phyloP scores from a whole-genome alignment of 2,888 invertebrate genomes.

The Eurytoma californica region DNA sequence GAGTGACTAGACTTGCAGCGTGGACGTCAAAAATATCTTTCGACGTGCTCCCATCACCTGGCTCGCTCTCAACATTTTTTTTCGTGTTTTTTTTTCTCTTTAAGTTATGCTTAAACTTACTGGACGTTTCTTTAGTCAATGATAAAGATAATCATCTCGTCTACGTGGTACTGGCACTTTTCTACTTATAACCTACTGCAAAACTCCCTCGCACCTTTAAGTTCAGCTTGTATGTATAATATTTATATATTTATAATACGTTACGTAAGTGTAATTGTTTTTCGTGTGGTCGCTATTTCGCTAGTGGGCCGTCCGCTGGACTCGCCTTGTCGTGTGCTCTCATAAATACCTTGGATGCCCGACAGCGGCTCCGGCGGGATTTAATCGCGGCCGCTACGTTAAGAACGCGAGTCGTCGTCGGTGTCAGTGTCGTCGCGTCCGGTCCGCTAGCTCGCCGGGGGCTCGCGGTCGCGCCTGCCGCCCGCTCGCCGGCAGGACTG shows the following conservation, averaged over 20 bases:
- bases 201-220: slow-evolving; percentile 10
- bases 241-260: neutral
- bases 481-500: slow-evolving; percentile 56
- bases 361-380: neutral
- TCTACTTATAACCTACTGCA: slow-evolving; percentile 68
- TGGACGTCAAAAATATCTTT: slow-evolving; percentile 66
- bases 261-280: neutral
- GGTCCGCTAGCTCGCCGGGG: no score
- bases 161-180: slow-evolving; percentile 73
- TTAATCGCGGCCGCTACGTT: neutral
- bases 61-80: slow-evolving; percentile 36
- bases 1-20: slow-evolving; percentile 72
- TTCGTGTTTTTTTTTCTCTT: slow-evolving; percentile 48
- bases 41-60: slow-evolving; percentile 26
- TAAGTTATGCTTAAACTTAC: slow-evolving; percentile 71
- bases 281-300: neutral
- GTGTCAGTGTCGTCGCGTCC: slow-evolving; percentile 21
- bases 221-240: slow-evolving; percentile 5
- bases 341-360: slow-evolving; percentile 2
- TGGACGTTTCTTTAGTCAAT: slow-evolving; percentile 73
- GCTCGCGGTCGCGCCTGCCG: slow-evolving; percentile 1
- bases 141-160: slow-evolving; percentile 65
- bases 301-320: neutral
- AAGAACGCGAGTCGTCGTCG: slow-evolving; percentile 1
- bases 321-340: neutral